These are phyloP conservation scores for Berghia stephanieae DNA, from an alignment of 1,140 invertebrate genomes.

Conservation along the genomic window DNA sequence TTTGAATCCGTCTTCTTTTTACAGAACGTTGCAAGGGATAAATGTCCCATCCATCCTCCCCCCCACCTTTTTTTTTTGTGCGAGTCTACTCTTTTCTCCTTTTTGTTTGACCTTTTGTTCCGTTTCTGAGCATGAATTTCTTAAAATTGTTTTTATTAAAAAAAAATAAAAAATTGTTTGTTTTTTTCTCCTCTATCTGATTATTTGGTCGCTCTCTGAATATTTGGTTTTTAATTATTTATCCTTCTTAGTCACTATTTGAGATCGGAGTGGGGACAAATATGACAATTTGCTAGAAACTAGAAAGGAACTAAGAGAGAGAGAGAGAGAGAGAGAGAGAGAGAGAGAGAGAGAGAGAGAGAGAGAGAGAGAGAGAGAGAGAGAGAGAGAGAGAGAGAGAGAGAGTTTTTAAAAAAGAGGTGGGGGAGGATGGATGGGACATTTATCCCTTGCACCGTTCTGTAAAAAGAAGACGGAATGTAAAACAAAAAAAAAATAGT, in stretches of 20 bases:
- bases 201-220: not conserved
- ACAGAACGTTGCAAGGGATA: too few species aligned
- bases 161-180: not conserved
- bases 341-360: slow-evolving; percentile 39
- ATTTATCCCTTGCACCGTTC: too few species aligned
- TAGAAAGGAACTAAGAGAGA: not conserved
- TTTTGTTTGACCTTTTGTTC: too few species aligned
- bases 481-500: too few species aligned
- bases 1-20: too few species aligned
- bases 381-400: slow-evolving; percentile 37
- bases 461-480: too few species aligned
- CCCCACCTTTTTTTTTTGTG: too few species aligned
- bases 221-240: not conserved
- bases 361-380: too few species aligned
- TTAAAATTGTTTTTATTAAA: not conserved
- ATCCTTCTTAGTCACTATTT: slow-evolving; percentile 7
- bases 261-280: slow-evolving; percentile 8
- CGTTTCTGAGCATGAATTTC: not conserved
- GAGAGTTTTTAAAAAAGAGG: too few species aligned
- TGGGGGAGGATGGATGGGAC: too few species aligned
- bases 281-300: not conserved
- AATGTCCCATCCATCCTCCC: too few species aligned
- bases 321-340: slow-evolving; percentile 14
- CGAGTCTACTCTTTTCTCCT: too few species aligned
- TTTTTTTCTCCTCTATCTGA: not conserved